phyloP scores from a whole-genome alignment of 2,113 vertebrate genomes.

The Petrocephalus zakoni region DNA sequence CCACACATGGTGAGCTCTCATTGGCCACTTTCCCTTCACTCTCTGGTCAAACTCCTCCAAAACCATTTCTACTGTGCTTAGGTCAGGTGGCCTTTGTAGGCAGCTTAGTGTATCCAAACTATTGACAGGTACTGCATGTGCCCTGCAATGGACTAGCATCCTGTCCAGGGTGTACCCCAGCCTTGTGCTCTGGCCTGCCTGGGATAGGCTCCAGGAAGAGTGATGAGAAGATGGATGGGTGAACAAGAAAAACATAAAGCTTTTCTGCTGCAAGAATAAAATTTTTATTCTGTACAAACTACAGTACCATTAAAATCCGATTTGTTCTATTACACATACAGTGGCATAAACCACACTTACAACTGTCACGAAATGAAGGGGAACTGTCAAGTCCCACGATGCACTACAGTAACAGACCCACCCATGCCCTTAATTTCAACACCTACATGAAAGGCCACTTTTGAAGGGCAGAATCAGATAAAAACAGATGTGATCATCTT shows the following conservation, averaged over 20 bases:
- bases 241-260: background rate
- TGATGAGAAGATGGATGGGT: background rate
- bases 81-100: background rate
- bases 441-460: background rate
- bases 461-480: background rate
- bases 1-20: background rate
- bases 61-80: background rate
- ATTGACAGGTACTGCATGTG: background rate
- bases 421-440: background rate
- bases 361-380: background rate
- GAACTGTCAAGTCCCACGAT: background rate
- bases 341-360: background rate
- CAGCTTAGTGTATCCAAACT: background rate
- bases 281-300: background rate
- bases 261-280: background rate
- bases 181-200: background rate
- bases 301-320: background rate
- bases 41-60: background rate
- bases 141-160: background rate
- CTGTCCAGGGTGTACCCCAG: background rate
- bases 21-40: background rate
- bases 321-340: background rate
- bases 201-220: background rate
- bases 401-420: background rate
- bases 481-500: background rate